Conservation (phyloP, 2,888 invertebrate genomes). For the Drosophila pegasa region DNA sequence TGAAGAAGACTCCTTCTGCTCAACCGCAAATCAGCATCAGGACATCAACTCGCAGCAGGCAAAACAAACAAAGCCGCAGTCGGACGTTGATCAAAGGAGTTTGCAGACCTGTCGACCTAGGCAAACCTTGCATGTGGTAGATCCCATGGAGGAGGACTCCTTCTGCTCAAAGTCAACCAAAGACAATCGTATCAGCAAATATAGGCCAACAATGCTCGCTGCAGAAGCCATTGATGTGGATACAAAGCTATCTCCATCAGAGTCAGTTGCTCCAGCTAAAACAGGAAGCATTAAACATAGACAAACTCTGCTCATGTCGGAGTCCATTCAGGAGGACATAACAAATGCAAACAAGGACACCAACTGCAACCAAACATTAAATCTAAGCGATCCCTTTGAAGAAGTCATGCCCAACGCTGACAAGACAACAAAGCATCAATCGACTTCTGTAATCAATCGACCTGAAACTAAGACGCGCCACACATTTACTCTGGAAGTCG, state of each 20-base stretch:
- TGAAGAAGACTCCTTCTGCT: constrained; percentile 19
- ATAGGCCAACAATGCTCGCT: not conserved
- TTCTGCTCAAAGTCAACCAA: constrained; percentile 5
- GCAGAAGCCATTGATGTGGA: not conserved
- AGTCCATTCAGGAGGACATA: constrained; percentile 24
- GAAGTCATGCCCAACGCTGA: constrained; percentile 6
- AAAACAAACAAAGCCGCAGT: not conserved
- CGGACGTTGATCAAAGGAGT: not conserved
- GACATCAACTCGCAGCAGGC: not conserved
- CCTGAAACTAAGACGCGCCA: not conserved
- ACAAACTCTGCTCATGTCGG: constrained; percentile 17
- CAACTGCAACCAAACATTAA: constrained; percentile 1
- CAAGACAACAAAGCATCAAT: not conserved
- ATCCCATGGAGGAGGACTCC: constrained; percentile 33
- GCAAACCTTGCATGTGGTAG: constrained; percentile 14
- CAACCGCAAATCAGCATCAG: not conserved
- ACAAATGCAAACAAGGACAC: not conserved
- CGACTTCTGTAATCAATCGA: not conserved
- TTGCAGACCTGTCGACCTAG: not conserved
- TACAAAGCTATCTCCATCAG: not conserved
- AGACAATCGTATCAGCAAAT: not conserved
- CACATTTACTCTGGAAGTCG: not conserved
- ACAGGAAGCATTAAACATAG: not conserved
- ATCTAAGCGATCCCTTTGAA: constrained; percentile 22
- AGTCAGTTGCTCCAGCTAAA: not conserved